These are phyloP conservation scores for Timema podura DNA, from an alignment of 2,888 invertebrate species.

Conservation along the genomic window DNA sequence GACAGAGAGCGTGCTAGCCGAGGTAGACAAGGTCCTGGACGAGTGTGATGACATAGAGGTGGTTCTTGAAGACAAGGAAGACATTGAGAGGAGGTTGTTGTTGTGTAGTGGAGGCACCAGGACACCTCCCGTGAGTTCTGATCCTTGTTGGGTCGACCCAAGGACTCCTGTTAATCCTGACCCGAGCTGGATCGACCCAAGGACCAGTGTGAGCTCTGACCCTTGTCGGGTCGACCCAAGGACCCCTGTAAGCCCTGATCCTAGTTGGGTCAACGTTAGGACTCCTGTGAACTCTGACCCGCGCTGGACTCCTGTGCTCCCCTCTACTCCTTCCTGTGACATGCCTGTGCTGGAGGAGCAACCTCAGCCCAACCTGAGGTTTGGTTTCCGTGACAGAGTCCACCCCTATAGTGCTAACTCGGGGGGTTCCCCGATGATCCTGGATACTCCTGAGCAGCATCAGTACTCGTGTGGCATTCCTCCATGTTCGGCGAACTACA, in stretches of 20 bases:
- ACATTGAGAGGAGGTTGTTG: constrained; percentile 21
- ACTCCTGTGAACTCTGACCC: not conserved
- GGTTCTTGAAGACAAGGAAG: constrained; percentile 23
- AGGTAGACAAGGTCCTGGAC: constrained; percentile 17
- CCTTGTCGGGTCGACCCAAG: not conserved
- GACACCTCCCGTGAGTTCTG: constrained; percentile 16
- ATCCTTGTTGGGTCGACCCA: constrained; percentile 18
- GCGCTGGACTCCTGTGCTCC: not conserved
- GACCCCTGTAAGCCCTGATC: not conserved
- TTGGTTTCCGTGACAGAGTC: constrained; percentile 10
- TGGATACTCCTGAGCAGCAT: constrained; percentile 20
- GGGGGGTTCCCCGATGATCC: not conserved
- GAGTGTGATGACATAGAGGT: constrained; percentile 24
- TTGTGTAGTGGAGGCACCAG: constrained; percentile 21
- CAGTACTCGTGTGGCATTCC: constrained; percentile 57
- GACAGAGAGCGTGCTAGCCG: not conserved
- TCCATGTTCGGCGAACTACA: constrained; percentile 60
- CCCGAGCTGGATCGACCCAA: not conserved
- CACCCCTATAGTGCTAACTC: not conserved
- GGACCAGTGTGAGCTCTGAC: not conserved
- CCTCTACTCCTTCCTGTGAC: not conserved
- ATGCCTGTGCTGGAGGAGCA: not conserved
- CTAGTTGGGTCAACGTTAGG: not conserved
- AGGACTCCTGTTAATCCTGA: constrained; percentile 3
- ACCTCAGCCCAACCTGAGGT: constrained; percentile 17